A percentile compares a stretch with the other conserved stretches of the same genome.
Conservation (phyloP, 2,797 vertebrate species). For the Epinephelus awoara region DNA sequence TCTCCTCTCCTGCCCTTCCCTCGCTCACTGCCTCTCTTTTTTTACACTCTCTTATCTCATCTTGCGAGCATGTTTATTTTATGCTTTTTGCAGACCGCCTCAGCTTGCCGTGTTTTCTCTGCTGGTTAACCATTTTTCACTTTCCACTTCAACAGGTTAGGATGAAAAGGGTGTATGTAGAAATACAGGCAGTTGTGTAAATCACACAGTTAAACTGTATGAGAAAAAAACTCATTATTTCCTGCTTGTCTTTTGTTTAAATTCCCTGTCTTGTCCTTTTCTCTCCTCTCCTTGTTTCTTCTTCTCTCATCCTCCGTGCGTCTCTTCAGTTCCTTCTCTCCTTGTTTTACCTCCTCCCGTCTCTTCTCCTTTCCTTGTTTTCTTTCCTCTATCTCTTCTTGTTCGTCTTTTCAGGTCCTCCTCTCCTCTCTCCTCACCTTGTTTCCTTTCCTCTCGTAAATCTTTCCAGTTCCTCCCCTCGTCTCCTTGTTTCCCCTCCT, state of each 20-base stretch:
- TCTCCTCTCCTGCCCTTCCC: not conserved
- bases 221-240: not conserved
- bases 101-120: slow-evolving; percentile 45
- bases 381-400: not conserved
- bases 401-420: not conserved
- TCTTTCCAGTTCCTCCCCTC: not conserved
- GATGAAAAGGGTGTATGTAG: slow-evolving; percentile 18
- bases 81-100: slow-evolving; percentile 36
- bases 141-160: slow-evolving; percentile 56
- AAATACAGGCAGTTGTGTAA: slow-evolving; percentile 1
- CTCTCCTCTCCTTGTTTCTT: not conserved
- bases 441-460: not conserved
- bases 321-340: not conserved
- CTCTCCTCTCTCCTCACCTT: no score
- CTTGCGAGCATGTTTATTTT: slow-evolving; percentile 66
- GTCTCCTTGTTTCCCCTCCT: not conserved
- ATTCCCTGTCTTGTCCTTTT: not conserved
- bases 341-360: no score
- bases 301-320: no score
- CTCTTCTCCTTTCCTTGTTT: not conserved
- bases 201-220: not conserved
- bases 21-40: slow-evolving; percentile 7
- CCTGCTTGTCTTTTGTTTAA: not conserved
- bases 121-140: slow-evolving; percentile 50
- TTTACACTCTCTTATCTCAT: slow-evolving; percentile 69